Evolutionary conservation across 2,797 vertebrate genomes (phyloP).

Genomic region (Aeoliscus strigatus): DNA sequence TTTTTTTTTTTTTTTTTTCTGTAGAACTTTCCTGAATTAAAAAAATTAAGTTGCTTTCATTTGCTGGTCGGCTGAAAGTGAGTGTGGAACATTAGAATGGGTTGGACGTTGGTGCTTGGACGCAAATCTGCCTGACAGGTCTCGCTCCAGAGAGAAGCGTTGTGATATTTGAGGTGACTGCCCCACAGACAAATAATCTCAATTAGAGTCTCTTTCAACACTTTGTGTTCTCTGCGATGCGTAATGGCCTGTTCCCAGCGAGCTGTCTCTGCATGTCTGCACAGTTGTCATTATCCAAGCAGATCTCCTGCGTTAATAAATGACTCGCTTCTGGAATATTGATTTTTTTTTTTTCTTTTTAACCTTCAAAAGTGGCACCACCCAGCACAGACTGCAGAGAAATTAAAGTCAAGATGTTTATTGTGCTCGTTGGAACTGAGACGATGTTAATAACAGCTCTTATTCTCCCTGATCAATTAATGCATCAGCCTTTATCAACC

Average conservation of each 20-base stretch:
- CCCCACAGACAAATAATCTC: constrained; percentile 58
- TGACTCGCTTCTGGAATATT: constrained; percentile 52
- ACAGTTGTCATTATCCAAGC: constrained; percentile 42
- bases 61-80: constrained; percentile 28
- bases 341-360: too few species aligned
- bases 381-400: constrained; percentile 36
- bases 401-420: constrained; percentile 23
- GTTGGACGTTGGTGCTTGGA: constrained; percentile 22
- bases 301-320: constrained; percentile 52
- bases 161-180: constrained; percentile 56
- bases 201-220: constrained; percentile 51
- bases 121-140: constrained; percentile 57
- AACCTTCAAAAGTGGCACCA: constrained; percentile 49
- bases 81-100: constrained; percentile 31
- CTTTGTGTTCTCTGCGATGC: constrained; percentile 33
- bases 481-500: constrained; percentile 2
- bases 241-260: constrained; percentile 40
- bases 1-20: too few species aligned
- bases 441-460: constrained; percentile 11
- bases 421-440: constrained; percentile 1
- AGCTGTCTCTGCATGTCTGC: constrained; percentile 44
- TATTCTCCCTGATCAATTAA: constrained; percentile 11
- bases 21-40: constrained; percentile 57
- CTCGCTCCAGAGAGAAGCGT: constrained; percentile 35
- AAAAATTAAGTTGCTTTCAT: constrained; percentile 53